phyloP scores from a whole-genome alignment of 2,113 vertebrate species.

The Pristiophorus japonicus region DNA sequence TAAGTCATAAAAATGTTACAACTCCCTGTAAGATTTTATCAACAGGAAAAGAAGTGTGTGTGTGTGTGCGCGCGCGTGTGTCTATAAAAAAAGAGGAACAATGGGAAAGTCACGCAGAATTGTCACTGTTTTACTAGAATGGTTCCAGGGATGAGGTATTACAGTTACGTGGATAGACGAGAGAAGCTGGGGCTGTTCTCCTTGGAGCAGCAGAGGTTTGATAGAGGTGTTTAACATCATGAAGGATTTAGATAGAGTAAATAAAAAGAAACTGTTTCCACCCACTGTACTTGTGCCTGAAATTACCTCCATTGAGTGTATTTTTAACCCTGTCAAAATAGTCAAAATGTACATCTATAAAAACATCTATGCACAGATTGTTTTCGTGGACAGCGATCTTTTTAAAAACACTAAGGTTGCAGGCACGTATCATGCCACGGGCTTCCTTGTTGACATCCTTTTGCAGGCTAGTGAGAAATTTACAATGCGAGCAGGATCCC shows the following conservation, averaged over 20 bases:
- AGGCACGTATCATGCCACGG: not conserved
- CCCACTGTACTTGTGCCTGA: not conserved
- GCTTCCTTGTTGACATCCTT: not conserved
- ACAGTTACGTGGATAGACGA: no score
- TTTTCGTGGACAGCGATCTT: no score
- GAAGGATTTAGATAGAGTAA: no score
- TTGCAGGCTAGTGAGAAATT: not conserved
- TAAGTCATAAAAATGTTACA: not conserved
- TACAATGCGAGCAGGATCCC: not conserved
- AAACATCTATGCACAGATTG: no score
- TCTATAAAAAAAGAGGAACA: not conserved
- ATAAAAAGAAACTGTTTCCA: no score
- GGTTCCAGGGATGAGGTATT: no score
- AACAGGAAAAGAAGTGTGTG: not conserved
- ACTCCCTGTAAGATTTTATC: not conserved
- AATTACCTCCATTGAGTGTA: not conserved
- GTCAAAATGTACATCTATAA: not conserved
- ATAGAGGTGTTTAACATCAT: no score
- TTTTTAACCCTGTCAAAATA: not conserved
- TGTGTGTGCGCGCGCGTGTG: no score
- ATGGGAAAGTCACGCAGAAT: not conserved
- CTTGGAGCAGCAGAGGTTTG: no score
- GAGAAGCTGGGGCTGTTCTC: no score
- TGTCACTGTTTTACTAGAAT: no score
- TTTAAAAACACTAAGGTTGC: no score